Evolutionary conservation across 2,888 invertebrate species (phyloP).

Genomic region (Beris chalybata): DNA sequence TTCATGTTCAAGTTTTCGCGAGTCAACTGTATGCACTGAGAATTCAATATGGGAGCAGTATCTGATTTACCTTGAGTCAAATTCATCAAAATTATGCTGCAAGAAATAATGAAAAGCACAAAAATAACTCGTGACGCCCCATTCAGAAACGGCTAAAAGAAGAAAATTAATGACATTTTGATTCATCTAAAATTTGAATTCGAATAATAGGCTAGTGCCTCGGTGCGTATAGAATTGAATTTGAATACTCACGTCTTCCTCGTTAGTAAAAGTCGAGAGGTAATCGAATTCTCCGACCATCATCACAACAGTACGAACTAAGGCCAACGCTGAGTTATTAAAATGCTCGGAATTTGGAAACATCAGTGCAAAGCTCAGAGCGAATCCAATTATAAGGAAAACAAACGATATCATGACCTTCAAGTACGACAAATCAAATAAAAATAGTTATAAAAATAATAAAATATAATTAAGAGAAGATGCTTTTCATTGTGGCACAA

Average conservation of each 20-base stretch:
- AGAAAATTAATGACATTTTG: constrained; percentile 19
- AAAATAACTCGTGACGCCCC: constrained; percentile 57
- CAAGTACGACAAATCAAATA: constrained; percentile 38
- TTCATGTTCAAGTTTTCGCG: no score
- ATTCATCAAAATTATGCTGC: constrained; percentile 62
- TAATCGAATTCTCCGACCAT: constrained; percentile 64
- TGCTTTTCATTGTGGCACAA: no score
- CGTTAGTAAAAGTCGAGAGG: constrained; percentile 52
- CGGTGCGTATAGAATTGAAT: background rate
- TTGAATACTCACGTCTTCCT: constrained; percentile 38
- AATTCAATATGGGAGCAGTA: constrained; percentile 8
- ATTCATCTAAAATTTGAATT: background rate
- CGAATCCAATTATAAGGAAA: constrained; percentile 61
- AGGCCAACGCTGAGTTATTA: constrained; percentile 52
- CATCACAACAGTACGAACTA: constrained; percentile 62
- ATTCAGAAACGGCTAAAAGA: constrained; percentile 40
- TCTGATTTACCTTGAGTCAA: constrained; percentile 48
- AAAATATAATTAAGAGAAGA: constrained; percentile 14
- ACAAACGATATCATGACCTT: constrained; percentile 60
- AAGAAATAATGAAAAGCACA: constrained; percentile 58
- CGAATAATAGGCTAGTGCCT: background rate
- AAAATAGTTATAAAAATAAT: constrained; percentile 15
- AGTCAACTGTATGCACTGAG: background rate
- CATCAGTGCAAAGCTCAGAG: constrained; percentile 60
- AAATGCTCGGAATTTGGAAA: constrained; percentile 57